Percentiles rank a stretch among this genome's conserved stretches.
phyloP scores from a whole-genome alignment of 1,140 invertebrate genomes.

The Bombus confusus region DNA sequence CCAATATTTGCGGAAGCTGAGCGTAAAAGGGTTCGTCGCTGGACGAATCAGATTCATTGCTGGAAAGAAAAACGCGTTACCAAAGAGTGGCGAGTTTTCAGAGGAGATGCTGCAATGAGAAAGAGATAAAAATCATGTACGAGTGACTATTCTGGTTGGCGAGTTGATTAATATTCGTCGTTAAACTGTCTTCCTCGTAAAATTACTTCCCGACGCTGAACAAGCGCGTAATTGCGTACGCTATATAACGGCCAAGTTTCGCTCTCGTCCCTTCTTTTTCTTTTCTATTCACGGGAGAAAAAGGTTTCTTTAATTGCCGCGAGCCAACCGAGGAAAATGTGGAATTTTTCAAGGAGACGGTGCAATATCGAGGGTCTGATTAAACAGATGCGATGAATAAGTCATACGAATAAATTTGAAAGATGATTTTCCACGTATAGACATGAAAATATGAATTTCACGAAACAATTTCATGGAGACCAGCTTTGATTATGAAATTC shows the following conservation, averaged over 20 bases:
- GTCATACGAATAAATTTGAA: neutral
- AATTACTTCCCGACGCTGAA: conserved; percentile 32
- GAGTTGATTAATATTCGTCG: conserved; percentile 41
- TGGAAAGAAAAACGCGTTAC: conserved; percentile 31
- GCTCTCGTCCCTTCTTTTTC: neutral
- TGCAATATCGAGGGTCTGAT: neutral
- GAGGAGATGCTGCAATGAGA: no score
- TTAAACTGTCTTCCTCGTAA: conserved; percentile 31
- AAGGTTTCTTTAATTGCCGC: conserved; percentile 27
- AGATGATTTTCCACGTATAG: neutral
- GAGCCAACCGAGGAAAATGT: neutral
- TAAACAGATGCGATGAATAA: neutral
- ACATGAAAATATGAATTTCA: neutral
- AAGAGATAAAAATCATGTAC: conserved; percentile 15
- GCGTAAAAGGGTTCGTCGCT: neutral
- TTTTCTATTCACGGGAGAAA: neutral
- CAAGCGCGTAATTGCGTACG: conserved; percentile 25
- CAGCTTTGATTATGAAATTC: no score
- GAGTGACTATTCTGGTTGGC: conserved; percentile 11
- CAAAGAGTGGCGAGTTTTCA: neutral
- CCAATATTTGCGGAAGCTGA: conserved; percentile 36
- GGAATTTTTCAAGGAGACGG: neutral
- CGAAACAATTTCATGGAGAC: neutral
- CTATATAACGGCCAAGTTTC: conserved; percentile 7
- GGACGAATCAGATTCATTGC: neutral